Evolutionary conservation across 1,140 invertebrate species (phyloP), one percentile per base, ranked within the genome.

Genomic region (Euwallacea fornicatus): DNA sequence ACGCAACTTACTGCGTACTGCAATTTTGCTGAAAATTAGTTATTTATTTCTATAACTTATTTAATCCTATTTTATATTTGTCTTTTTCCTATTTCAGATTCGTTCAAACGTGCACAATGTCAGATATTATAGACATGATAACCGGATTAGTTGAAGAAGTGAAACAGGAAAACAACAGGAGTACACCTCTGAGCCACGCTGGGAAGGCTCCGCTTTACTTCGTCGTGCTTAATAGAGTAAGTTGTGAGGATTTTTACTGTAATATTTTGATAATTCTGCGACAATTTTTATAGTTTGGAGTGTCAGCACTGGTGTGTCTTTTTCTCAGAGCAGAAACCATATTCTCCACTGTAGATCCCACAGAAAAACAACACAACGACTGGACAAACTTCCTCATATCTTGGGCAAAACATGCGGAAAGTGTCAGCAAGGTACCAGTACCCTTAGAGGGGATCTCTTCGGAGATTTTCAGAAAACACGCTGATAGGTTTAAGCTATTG

Each of bases 171-270:
- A 80, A 78, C 54, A 78, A 68, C 16, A 71, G 80, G 54, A 77
- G 78, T 60, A 81, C 80, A 42, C 80, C 80, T 8, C 73, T 81
- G 42, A 77, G 78, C 66, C 77, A 80, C 60, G 76, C 76, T 47
- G 76, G 76, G 6, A 81, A 80, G 66, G 55, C 80, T 7, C 79
- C 79, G 1, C 66, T 81, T 8, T 76, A 81, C 75, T 81, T 81
- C 56, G 73, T 81, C 7, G 61, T 80, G 7, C 55, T 76, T 16
- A 81, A 81, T 71, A 81, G 79, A 74, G 80, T 81, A 75, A 75
- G 60, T 4, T 33, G 4, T 33, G 21, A 33, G 21, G 21, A 4
- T 33, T 33, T 33, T 33, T 33, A 33, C 21, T 33, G 4, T 33
- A 33, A 33, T 33, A 33, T 33, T 4, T 4, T 33, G 21, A 44